Conservation (phyloP, 2,888 invertebrate genomes). For the Leptopilina myrica region DNA sequence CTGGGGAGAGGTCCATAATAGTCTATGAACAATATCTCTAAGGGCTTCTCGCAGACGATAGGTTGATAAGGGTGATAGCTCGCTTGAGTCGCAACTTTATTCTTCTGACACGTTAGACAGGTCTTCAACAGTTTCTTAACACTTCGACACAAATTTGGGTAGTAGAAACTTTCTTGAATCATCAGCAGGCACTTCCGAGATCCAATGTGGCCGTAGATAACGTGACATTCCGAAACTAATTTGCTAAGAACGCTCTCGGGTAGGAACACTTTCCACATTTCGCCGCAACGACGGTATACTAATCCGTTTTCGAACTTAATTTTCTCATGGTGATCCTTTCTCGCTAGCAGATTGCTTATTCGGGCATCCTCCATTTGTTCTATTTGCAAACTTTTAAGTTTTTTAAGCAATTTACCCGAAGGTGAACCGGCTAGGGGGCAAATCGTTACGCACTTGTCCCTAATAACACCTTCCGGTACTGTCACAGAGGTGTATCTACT, state of each 20-base stretch:
- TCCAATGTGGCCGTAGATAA: conserved; percentile 42
- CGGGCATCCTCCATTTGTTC: background rate
- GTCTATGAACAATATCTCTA: conserved; percentile 49
- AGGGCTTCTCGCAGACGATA: conserved; percentile 11
- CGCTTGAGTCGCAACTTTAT: conserved; percentile 30
- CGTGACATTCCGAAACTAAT: conserved; percentile 21
- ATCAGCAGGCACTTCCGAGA: conserved; percentile 25
- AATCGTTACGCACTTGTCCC: background rate
- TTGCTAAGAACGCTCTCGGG: background rate
- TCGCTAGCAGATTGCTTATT: background rate
- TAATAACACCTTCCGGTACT: background rate
- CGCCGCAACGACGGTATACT: background rate
- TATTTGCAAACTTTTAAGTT: too few relatives aligned
- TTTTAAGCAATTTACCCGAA: too few relatives aligned
- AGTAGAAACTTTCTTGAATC: conserved; percentile 35
- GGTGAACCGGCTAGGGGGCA: background rate
- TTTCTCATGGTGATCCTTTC: background rate
- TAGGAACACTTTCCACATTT: background rate
- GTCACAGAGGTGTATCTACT: conserved; percentile 50
- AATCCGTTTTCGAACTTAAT: background rate
- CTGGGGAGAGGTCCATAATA: conserved; percentile 50
- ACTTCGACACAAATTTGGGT: conserved; percentile 4
- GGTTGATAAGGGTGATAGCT: conserved; percentile 20
- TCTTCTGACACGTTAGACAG: conserved; percentile 39
- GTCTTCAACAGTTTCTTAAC: background rate